Percentiles rank a stretch among this genome's conserved stretches.
Evolutionary conservation across 2,113 vertebrate genomes (phyloP).

Genomic region (Cephalopholis sonnerati): DNA sequence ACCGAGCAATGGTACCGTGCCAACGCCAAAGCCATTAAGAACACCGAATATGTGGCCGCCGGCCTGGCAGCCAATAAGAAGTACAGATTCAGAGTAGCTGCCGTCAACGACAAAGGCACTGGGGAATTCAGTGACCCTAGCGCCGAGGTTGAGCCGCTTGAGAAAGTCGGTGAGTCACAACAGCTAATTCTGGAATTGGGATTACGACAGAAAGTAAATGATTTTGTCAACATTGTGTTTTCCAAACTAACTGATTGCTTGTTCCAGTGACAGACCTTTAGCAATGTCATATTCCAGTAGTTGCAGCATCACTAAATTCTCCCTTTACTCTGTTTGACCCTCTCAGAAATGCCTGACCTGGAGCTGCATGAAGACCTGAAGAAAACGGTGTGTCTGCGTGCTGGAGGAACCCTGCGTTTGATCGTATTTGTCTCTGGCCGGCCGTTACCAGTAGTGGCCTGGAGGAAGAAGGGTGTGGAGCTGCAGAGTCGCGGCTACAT

Average conservation of each 20-base stretch:
- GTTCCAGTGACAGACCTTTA: neutral
- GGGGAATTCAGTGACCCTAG: constrained; percentile 95
- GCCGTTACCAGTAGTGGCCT: constrained; percentile 90
- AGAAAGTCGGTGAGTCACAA: constrained; percentile 90
- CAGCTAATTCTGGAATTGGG: no score
- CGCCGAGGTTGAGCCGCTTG: constrained; percentile 90
- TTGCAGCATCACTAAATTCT: neutral
- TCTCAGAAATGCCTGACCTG: constrained; percentile 94
- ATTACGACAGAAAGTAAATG: no score
- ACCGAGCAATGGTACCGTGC: constrained; percentile 94
- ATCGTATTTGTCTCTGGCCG: constrained; percentile 92
- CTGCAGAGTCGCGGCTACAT: constrained; percentile 92
- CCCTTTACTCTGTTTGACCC: neutral
- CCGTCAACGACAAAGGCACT: constrained; percentile 92
- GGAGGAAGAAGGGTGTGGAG: constrained; percentile 94
- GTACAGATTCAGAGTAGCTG: constrained; percentile 95
- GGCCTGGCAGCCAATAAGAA: constrained; percentile 91
- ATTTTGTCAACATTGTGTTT: neutral
- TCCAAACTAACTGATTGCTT: neutral
- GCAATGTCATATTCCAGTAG: neutral
- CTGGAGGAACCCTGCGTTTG: constrained; percentile 92
- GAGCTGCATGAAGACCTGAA: constrained; percentile 95
- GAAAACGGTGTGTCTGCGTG: constrained; percentile 94
- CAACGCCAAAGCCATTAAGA: constrained; percentile 88
- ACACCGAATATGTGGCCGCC: constrained; percentile 89